Percentiles rank a stretch among this genome's conserved stretches.
Evolutionary conservation across 2,797 vertebrate genomes (phyloP).

Genomic region (Spinus pinus): DNA sequence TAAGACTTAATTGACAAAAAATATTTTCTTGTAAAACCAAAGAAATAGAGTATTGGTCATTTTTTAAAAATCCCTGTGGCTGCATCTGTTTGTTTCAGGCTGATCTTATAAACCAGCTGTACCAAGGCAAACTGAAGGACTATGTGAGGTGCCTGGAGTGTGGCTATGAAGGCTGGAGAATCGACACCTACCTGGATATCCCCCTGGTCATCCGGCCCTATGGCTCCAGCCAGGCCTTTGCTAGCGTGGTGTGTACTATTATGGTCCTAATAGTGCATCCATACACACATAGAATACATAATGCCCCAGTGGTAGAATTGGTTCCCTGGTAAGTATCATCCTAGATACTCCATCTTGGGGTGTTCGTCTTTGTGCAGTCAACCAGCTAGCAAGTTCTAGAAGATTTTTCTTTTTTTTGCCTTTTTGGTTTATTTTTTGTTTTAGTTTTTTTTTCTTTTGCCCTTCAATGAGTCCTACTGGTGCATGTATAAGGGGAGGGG

Average conservation of each 20-base stretch:
- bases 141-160: slow-evolving; percentile 98
- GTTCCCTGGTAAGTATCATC: slow-evolving; percentile 76
- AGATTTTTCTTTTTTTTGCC: slow-evolving; percentile 42
- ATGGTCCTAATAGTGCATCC: slow-evolving; percentile 74
- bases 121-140: slow-evolving; percentile 99
- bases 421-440: slow-evolving; percentile 22
- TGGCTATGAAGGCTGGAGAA: slow-evolving; percentile 97
- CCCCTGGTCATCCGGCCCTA: slow-evolving; percentile 98
- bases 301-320: slow-evolving; percentile 72
- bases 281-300: slow-evolving; percentile 74
- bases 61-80: background rate
- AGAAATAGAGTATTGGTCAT: background rate
- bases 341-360: slow-evolving; percentile 80
- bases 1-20: background rate
- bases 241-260: slow-evolving; percentile 93
- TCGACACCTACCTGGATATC: slow-evolving; percentile 98
- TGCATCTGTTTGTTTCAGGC: slow-evolving; percentile 80
- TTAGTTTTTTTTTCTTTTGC: slow-evolving; percentile 58
- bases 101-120: slow-evolving; percentile 98
- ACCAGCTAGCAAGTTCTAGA: slow-evolving; percentile 76
- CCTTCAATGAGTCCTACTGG: slow-evolving; percentile 79
- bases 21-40: background rate
- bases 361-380: slow-evolving; percentile 77
- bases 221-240: slow-evolving; percentile 93
- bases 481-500: slow-evolving; percentile 71